A percentile compares a stretch with the other conserved stretches of the same genome.
Conservation (phyloP, 2,113 vertebrate genomes). For the Amazona vittata region DNA sequence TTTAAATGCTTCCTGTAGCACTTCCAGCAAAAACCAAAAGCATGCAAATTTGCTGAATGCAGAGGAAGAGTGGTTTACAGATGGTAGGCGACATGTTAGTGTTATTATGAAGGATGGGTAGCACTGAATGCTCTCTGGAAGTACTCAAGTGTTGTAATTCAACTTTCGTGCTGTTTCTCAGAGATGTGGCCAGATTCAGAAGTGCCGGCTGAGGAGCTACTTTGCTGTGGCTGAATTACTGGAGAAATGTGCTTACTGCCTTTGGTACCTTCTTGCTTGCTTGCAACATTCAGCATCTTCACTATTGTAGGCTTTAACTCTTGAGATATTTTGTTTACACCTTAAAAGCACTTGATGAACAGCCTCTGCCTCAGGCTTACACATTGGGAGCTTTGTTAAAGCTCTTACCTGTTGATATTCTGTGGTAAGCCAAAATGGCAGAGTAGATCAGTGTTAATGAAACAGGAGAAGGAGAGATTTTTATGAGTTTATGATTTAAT, state of each 20-base stretch:
- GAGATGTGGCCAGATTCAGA: constrained; percentile 23
- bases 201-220: neutral
- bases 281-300: neutral
- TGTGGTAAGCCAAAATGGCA: neutral
- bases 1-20: neutral
- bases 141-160: constrained; percentile 19
- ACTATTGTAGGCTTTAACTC: neutral
- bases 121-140: constrained; percentile 10
- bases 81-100: neutral
- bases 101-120: constrained; percentile 25
- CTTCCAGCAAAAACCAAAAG: neutral
- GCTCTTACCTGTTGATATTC: neutral
- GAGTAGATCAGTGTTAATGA: neutral
- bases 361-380: neutral
- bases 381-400: neutral
- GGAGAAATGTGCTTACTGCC: neutral
- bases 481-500: constrained; percentile 49
- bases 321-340: neutral
- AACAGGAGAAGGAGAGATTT: constrained; percentile 32
- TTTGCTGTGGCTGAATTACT: neutral
- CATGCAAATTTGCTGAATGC: neutral
- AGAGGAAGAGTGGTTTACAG: constrained; percentile 15
- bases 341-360: neutral
- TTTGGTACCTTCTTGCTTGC: neutral
- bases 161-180: neutral